Evolutionary conservation across 2,113 vertebrate species (phyloP), one percentile per base, ranked within the genome.

Genomic region (cat (Felis catus)): DNA sequence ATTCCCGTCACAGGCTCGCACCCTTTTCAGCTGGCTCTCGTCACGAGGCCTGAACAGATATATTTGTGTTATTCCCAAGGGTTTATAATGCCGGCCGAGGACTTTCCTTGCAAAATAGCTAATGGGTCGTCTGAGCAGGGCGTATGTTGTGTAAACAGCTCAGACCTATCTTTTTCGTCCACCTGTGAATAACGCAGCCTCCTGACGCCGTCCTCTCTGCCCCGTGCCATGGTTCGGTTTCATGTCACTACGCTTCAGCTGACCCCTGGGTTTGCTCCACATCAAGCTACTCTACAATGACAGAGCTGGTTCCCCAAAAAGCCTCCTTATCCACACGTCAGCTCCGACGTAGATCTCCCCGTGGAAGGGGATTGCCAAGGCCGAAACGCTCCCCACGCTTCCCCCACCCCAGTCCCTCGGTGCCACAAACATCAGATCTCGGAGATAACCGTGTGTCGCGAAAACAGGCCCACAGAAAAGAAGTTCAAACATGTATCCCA

Each of bases 401-500:
- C 15, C 51, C 36, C 36, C 19, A 27, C 4, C 9, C 61, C 41
- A 36, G 31, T 1, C 65, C 80, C 66, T 21, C 19, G 0, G 16
- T 55, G 86, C 61, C 74, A 11, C 21, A 58, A n/a, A 55, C 18
- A 45, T 23, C 80, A 33, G 39, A 25, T 29, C 48, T 51, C 29
- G 76, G 79, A 92, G 71, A 36, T 58, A 87, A 89, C 33, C 23
- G 14, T 70, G 45, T 33, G 51, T 80, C 61, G n/a, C 3, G 63
- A 84, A 94, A 94, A 92, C 61, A 51, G 0, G 36, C 33, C 78
- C 8, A 0, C 2, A 94, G 94, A 95, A 95, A 70, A 61, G 36
- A 85, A 88, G 71, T 25, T 97, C 94, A 96, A 66, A 83, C 3
- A 36, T 19, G 58, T 4, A 3, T 23, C 53, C 95, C 18, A 19